Base-by-base conservation (phyloP, 2,888 invertebrate species). In the Tenthredo amoena region DNA sequence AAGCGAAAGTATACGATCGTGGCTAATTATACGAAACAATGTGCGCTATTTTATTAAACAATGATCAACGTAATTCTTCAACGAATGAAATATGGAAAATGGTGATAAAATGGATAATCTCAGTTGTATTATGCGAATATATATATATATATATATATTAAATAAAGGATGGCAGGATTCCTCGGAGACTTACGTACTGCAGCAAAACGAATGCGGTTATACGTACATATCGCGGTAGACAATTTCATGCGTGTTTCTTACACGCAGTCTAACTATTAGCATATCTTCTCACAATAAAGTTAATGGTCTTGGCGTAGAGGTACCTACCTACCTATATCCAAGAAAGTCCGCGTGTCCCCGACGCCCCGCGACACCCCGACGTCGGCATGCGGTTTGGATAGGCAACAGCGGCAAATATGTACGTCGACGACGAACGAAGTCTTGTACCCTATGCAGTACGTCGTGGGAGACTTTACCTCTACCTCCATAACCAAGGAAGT, bases 231-330 rank as follows among this genome's bases (percentile, higher is more conserved):
- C 62, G 37, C 85, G 74, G 21, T 84, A 84, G 85, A 87, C 86
- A 87, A 88, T 88, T 88, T 88, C 87, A 87, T 86, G 88, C 87
- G 86, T 86, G 87, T 86, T 86, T 87, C 82, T 86, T 86, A 86
- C 84, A 81, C 50, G 71, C 68, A 84, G 6, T 82, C 79, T 84
- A 86, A 87, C 87, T 86, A 89, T 89, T 89, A 89, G 88, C 89
- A 88, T 89, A 89, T 88, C 88, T 89, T 89, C 88, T 88, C 89
- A 89, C 88, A 88, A 88, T 87, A 88, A 88, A 89, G 88, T 86
- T 87, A 88, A 89, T 85, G 87, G 87, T 85, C 89, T 85, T 86
- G 84, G 87, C 86, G 26, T 26, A 21, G 21, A 21, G 21, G 5
- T 10, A 58, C 21, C n/a, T 58, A 58, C 21, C n/a, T 58, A 58